Conservation (phyloP, 2,113 vertebrate genomes). For the Sapayoa aenigma region DNA sequence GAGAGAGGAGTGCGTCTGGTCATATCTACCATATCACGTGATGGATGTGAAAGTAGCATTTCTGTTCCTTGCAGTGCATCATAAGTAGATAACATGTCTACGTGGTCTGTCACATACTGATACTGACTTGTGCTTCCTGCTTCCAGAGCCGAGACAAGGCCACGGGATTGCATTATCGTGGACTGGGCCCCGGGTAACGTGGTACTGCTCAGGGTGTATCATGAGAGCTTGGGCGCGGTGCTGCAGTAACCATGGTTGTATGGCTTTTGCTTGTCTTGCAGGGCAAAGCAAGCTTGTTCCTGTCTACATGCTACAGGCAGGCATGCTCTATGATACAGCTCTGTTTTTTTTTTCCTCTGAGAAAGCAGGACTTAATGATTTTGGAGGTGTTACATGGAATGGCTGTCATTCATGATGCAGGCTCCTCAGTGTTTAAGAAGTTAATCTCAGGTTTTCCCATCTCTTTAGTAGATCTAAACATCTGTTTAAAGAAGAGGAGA, state of each 20-base stretch:
- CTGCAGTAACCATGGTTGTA: background rate
- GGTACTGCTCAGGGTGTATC: background rate
- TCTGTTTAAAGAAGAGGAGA: background rate
- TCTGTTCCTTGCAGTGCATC: background rate
- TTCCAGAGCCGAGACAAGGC: background rate
- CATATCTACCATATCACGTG: background rate
- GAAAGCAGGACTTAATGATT: background rate
- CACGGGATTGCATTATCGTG: background rate
- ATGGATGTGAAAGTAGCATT: background rate
- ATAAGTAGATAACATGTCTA: background rate
- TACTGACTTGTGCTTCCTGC: conserved; percentile 4
- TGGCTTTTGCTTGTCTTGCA: background rate
- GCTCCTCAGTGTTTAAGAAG: background rate
- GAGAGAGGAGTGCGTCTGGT: background rate
- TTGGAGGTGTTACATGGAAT: background rate
- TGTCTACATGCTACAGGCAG: background rate
- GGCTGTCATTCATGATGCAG: background rate
- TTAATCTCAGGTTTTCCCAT: conserved; percentile 3
- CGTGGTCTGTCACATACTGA: background rate
- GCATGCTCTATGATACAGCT: background rate
- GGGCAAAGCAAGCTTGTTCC: background rate
- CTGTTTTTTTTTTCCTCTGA: background rate
- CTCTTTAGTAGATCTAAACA: background rate
- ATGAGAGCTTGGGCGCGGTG: background rate
- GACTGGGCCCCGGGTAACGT: background rate